Conservation (phyloP, 2,797 vertebrate genomes). For the Graptemys geographica region DNA sequence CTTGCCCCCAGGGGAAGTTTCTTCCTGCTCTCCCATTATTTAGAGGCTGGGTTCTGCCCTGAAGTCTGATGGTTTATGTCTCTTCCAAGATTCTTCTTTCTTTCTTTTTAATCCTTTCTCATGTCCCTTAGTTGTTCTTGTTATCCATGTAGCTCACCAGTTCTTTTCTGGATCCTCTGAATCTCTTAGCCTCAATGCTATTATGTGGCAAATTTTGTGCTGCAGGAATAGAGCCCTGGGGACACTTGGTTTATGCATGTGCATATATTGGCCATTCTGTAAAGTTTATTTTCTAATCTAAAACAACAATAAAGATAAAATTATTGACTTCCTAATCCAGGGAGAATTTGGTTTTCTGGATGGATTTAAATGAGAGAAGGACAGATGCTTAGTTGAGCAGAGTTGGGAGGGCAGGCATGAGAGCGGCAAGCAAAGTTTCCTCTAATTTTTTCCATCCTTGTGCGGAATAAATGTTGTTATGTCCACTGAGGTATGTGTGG, state of each 20-base stretch:
- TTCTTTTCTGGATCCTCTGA: not conserved
- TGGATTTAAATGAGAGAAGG: constrained; percentile 12
- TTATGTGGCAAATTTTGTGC: not conserved
- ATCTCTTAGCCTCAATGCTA: not conserved
- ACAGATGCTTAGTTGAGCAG: not conserved
- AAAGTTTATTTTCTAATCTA: constrained; percentile 23
- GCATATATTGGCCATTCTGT: constrained; percentile 34
- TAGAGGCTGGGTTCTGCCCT: not conserved
- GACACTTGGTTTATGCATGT: constrained; percentile 15
- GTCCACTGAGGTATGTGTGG: too few relatives aligned
- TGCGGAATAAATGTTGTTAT: too few relatives aligned
- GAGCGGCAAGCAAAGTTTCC: not conserved
- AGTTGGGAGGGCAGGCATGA: not conserved
- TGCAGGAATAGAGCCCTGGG: not conserved
- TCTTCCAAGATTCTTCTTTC: not conserved
- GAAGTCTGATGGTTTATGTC: not conserved
- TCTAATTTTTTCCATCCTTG: too few relatives aligned
- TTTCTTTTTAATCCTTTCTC: not conserved
- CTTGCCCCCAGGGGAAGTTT: not conserved
- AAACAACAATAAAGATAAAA: constrained; percentile 47
- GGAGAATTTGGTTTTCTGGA: not conserved
- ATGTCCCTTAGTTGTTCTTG: not conserved
- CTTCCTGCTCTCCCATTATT: not conserved
- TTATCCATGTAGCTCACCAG: not conserved
- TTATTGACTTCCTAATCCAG: not conserved